A percentile compares a stretch with the other conserved stretches of the same genome.
Conservation (phyloP, 2,797 vertebrate genomes). For the Myripristis jacobus region DNA sequence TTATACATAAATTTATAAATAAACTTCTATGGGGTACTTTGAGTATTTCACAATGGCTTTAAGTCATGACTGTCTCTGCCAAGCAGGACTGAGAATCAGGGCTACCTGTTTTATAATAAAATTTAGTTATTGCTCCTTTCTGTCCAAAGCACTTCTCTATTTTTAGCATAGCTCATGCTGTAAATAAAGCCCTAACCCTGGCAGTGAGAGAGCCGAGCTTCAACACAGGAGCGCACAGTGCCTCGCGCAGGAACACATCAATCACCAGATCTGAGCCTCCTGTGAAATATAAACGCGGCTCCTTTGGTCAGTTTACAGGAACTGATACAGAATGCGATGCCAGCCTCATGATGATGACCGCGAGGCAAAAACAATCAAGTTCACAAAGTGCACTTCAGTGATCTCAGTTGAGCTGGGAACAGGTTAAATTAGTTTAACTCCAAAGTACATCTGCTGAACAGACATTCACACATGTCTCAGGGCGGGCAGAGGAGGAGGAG, state of each 20-base stretch:
- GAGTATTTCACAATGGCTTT: too few relatives aligned
- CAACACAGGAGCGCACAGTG: conserved; percentile 28
- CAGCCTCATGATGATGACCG: conserved; percentile 9
- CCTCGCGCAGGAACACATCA: conserved; percentile 9
- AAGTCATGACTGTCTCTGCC: conserved; percentile 17
- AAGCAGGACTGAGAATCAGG: conserved; percentile 18
- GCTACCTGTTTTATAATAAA: conserved; percentile 20
- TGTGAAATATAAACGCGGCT: conserved; percentile 19
- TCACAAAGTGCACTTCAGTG: background rate
- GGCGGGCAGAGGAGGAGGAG: background rate
- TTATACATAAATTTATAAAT: too few relatives aligned
- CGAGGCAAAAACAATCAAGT: too few relatives aligned
- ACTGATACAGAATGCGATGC: conserved; percentile 26
- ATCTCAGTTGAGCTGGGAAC: background rate
- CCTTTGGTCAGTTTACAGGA: conserved; percentile 9
- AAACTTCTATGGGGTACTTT: too few relatives aligned
- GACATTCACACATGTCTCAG: conserved; percentile 14
- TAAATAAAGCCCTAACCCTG: conserved; percentile 22
- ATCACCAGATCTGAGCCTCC: conserved; percentile 21
- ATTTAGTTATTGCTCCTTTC: conserved; percentile 2
- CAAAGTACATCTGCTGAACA: conserved; percentile 38
- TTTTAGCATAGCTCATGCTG: conserved; percentile 19
- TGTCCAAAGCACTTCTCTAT: conserved; percentile 31
- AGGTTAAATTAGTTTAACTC: background rate
- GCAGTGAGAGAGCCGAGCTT: background rate